Evolutionary conservation across 2,797 vertebrate genomes (phyloP).

Genomic region (Crenuchus spilurus): DNA sequence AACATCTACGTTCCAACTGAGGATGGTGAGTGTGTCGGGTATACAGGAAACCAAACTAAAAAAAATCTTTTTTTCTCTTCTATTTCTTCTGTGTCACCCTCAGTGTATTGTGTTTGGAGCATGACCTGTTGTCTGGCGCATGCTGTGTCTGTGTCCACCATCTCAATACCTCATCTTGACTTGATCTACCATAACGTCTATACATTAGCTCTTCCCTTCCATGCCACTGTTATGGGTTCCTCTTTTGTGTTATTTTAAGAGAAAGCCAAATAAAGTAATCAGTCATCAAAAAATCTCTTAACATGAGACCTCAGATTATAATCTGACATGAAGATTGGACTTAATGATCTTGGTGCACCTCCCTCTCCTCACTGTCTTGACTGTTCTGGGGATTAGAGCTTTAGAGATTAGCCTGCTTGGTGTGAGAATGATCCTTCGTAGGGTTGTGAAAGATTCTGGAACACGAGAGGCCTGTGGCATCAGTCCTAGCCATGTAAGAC

Average conservation of each 20-base stretch:
- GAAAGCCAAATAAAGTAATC: constrained; percentile 58
- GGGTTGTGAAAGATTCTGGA: constrained; percentile 83
- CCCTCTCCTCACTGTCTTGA: constrained; percentile 81
- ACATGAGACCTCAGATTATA: constrained; percentile 61
- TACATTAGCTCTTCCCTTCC: constrained; percentile 81
- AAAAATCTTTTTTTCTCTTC: constrained; percentile 52
- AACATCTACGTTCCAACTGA: constrained; percentile 99
- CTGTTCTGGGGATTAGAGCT: constrained; percentile 76
- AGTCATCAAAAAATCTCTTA: constrained; percentile 58
- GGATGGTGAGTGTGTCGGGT: constrained; percentile 96
- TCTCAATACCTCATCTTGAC: constrained; percentile 74
- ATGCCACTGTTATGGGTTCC: constrained; percentile 88
- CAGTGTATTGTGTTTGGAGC: constrained; percentile 83
- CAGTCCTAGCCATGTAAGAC: constrained; percentile 84
- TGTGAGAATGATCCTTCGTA: constrained; percentile 76
- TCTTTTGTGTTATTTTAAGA: constrained; percentile 79
- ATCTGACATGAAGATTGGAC: constrained; percentile 72
- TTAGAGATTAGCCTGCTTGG: constrained; percentile 74
- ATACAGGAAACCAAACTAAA: constrained; percentile 56
- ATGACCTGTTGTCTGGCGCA: constrained; percentile 84
- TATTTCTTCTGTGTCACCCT: constrained; percentile 68
- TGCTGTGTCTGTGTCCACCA: constrained; percentile 79
- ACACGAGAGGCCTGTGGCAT: constrained; percentile 84
- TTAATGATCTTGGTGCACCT: constrained; percentile 73
- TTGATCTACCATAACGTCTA: constrained; percentile 83